These are phyloP conservation scores for Scaptodrosophila lebanonensis DNA, from an alignment of 1,140 invertebrate species.

Conservation along the genomic window DNA sequence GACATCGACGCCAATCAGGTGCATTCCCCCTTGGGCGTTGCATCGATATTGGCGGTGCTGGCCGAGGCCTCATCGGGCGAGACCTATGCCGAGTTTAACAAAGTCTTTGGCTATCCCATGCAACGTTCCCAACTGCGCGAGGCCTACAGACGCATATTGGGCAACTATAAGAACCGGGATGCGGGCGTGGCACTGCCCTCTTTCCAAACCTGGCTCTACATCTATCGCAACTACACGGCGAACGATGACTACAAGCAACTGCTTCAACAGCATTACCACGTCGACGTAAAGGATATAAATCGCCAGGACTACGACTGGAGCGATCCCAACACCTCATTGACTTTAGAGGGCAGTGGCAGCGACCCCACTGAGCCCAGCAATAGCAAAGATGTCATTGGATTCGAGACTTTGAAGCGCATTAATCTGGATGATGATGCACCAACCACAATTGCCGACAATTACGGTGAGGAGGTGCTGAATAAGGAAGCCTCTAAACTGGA, in stretches of 20 bases:
- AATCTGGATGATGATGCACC: conserved; percentile 56
- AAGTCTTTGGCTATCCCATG: conserved; percentile 79
- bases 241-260: conserved; percentile 80
- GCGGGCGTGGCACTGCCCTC: conserved; percentile 78
- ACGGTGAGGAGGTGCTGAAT: conserved; percentile 63
- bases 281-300: conserved; percentile 80
- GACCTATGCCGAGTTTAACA: conserved; percentile 79
- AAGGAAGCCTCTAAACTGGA: conserved; percentile 75
- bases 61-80: conserved; percentile 80
- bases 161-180: conserved; percentile 79
- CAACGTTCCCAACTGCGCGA: conserved; percentile 62
- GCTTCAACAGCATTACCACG: conserved; percentile 80
- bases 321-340: conserved; percentile 53
- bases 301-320: conserved; percentile 75
- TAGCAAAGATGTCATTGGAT: conserved; percentile 72
- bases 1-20: conserved; percentile 81
- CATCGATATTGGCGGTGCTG: conserved; percentile 80
- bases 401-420: conserved; percentile 70
- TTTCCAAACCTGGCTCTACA: conserved; percentile 82
- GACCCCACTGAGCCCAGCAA: conserved; percentile 50
- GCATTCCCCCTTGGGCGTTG: conserved; percentile 82
- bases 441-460: conserved; percentile 32
- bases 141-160: conserved; percentile 78
- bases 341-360: conserved; percentile 26
- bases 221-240: conserved; percentile 81